Conservation (phyloP, 2,113 vertebrate genomes). For the Rafetus swinhoei region DNA sequence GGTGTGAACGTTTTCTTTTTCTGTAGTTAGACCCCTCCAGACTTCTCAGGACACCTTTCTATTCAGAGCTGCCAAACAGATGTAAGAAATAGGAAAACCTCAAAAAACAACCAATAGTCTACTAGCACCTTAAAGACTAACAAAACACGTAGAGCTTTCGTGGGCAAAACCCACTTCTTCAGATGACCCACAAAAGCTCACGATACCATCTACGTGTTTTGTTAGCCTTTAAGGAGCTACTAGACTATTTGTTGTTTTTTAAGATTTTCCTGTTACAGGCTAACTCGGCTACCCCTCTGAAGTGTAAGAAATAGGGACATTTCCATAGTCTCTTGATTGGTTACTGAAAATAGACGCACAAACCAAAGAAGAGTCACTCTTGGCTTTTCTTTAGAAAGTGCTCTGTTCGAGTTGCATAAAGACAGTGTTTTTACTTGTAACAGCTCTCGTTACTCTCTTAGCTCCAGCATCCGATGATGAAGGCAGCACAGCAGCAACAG, state of each 20-base stretch:
- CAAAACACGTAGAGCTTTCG: too few species aligned
- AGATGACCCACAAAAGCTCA: too few species aligned
- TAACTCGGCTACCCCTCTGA: too few species aligned
- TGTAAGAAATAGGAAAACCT: too few species aligned
- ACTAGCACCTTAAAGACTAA: too few species aligned
- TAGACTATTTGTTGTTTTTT: too few species aligned
- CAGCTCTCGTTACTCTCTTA: conserved; percentile 96
- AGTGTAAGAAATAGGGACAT: fast-evolving
- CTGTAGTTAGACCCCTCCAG: neutral
- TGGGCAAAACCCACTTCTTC: too few species aligned
- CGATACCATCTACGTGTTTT: too few species aligned
- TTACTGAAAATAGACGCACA: neutral
- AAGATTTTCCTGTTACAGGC: too few species aligned
- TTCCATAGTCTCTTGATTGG: neutral
- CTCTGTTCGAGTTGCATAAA: conserved; percentile 42
- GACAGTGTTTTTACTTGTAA: conserved; percentile 91
- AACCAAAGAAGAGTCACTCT: fast-evolving
- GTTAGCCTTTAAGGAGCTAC: too few species aligned
- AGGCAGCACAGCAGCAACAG: conserved; percentile 97
- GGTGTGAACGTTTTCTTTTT: conserved; percentile 8
- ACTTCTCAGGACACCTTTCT: neutral
- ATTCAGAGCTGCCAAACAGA: neutral
- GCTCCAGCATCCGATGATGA: conserved; percentile 99
- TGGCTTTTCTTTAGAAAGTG: fast-evolving
- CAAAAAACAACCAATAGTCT: too few species aligned